A percentile compares a stretch with the other conserved stretches of the same genome.
Evolutionary conservation across 2,888 invertebrate genomes (phyloP).

Genomic region (Protonemura montana): DNA sequence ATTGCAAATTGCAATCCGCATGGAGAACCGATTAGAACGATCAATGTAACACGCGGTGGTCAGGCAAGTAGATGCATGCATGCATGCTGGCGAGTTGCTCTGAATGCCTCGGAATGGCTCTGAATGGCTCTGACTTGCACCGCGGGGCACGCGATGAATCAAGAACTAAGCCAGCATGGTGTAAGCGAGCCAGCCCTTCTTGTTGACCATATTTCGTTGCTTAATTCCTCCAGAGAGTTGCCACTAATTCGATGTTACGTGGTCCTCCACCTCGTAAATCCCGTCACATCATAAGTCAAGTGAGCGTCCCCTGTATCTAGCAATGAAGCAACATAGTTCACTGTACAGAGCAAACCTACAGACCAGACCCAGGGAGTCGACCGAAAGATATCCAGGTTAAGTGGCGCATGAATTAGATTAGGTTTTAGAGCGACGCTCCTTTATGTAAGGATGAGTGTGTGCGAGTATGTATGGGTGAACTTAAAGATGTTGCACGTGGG

Average conservation of each 20-base stretch:
- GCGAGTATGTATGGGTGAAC: neutral
- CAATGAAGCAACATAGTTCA: neutral
- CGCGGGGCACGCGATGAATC: no score
- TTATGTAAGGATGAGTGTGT: neutral
- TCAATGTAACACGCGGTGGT: neutral
- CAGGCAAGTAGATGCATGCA: neutral
- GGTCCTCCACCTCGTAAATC: neutral
- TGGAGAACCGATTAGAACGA: neutral
- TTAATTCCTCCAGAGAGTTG: slow-evolving; percentile 22
- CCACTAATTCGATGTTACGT: slow-evolving; percentile 38
- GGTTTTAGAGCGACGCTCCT: neutral
- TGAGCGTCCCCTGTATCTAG: neutral
- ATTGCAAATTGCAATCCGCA: neutral
- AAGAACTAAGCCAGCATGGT: neutral
- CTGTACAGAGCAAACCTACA: neutral
- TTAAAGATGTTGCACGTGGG: neutral
- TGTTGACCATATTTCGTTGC: slow-evolving; percentile 38
- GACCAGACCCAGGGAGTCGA: no score
- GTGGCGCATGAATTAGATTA: neutral
- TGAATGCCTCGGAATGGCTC: no score
- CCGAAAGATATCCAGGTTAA: slow-evolving; percentile 16
- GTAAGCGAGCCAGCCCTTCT: neutral
- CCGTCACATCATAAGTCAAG: slow-evolving; percentile 33
- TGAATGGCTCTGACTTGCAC: no score
- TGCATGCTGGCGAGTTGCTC: neutral